These are phyloP conservation scores for Ianthella basta DNA, from an alignment of 37 sponge, comb jelly and placozoan genomes.

Conservation along the genomic window DNA sequence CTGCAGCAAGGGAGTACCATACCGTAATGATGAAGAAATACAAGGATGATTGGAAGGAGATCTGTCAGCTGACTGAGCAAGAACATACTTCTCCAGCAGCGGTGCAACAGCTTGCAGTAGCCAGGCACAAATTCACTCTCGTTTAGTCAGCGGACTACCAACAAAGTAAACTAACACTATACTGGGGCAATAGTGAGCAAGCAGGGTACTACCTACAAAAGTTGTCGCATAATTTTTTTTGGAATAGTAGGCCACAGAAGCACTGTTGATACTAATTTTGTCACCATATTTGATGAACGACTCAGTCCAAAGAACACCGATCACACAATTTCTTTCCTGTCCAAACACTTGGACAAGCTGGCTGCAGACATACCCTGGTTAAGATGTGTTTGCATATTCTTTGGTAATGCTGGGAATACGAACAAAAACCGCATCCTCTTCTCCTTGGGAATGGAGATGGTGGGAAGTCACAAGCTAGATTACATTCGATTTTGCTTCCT, in stretches of 20 bases:
- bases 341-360: background rate
- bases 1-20: conserved; percentile 18
- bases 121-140: conserved; percentile 22
- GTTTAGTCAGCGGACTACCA: conserved; percentile 41
- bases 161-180: conserved; percentile 34
- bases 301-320: conserved; percentile 53
- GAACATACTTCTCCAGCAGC: background rate
- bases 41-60: conserved; percentile 36
- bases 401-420: conserved; percentile 43
- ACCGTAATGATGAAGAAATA: too few species aligned
- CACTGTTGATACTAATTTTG: background rate
- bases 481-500: background rate
- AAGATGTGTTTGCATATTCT: conserved; percentile 42
- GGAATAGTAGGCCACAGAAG: conserved; percentile 54
- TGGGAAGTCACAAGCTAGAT: background rate
- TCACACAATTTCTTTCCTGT: conserved; percentile 40
- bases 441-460: background rate
- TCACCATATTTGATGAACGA: conserved; percentile 42
- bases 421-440: conserved; percentile 47
- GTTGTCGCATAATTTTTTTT: too few species aligned
- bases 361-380: conserved; percentile 25
- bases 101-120: background rate
- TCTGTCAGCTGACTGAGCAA: background rate
- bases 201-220: conserved; percentile 56
- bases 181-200: conserved; percentile 40